A percentile compares a stretch with the other conserved stretches of the same genome.
These are phyloP conservation scores for Ibycter americanus DNA, from an alignment of 2,797 vertebrate genomes.

Conservation along the genomic window DNA sequence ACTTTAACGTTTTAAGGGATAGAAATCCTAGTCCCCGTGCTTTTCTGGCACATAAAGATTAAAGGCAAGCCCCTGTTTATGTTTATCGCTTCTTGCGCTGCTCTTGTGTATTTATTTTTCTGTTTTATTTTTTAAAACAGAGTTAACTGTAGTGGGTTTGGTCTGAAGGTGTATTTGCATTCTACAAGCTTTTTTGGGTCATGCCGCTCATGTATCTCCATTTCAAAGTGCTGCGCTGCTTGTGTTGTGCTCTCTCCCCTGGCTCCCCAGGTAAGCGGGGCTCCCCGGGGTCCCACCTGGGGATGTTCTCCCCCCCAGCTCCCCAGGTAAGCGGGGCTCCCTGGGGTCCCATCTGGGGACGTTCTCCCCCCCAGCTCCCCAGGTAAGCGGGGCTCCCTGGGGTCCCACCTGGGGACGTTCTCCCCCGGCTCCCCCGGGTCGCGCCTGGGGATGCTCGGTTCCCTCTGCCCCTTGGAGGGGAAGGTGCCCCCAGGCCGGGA, in stretches of 20 bases:
- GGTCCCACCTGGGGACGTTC: rapidly evolving
- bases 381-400: neutral
- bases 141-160: neutral
- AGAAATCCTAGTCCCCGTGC: neutral
- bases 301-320: neutral
- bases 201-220: rapidly evolving
- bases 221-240: neutral
- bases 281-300: rapidly evolving
- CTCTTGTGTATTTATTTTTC: neutral
- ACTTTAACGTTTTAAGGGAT: rapidly evolving
- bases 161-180: neutral
- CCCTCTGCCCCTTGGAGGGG: too few relatives aligned
- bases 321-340: neutral
- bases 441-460: rapidly evolving
- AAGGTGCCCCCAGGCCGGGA: too few relatives aligned
- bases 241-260: neutral
- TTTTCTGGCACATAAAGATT: neutral
- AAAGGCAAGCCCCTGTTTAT: neutral
- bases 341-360: rapidly evolving
- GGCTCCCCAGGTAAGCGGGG: neutral
- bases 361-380: neutral
- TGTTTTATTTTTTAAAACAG: neutral
- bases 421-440: neutral
- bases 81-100: neutral
- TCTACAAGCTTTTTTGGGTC: neutral